These are phyloP conservation scores for Equus quagga DNA, from an alignment of 2,113 vertebrate genomes.

Conservation along the genomic window DNA sequence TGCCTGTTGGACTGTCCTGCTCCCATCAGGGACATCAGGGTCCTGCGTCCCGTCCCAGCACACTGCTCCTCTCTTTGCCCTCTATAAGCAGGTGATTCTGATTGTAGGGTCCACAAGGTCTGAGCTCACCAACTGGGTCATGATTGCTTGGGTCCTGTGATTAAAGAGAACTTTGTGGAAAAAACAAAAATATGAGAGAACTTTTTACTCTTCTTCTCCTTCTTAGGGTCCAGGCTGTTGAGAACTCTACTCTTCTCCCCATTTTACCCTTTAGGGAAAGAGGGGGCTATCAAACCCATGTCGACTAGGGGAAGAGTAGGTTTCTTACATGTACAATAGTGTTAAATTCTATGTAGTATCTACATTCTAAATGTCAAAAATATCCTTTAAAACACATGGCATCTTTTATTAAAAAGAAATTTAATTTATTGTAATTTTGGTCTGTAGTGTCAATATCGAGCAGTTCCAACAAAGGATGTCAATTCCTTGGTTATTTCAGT, in stretches of 20 bases:
- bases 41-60: accelerated
- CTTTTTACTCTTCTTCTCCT: background rate
- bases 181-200: background rate
- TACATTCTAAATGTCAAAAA: background rate
- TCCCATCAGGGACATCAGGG: background rate
- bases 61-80: background rate
- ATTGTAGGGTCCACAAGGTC: background rate
- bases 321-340: background rate
- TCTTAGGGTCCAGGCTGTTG: background rate
- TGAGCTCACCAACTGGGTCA: background rate
- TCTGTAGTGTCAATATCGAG: background rate
- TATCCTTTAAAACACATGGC: background rate
- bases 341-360: background rate
- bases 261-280: background rate
- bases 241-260: background rate
- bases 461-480: background rate
- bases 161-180: background rate
- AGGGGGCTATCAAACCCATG: background rate
- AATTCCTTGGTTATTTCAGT: background rate
- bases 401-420: background rate
- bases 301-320: background rate
- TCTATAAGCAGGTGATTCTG: background rate
- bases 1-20: background rate
- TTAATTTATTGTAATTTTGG: background rate
- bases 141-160: background rate